These are phyloP conservation scores for Gorilla gorilla DNA, from an alignment of 2,113 vertebrate genomes.

Conservation along the genomic window DNA sequence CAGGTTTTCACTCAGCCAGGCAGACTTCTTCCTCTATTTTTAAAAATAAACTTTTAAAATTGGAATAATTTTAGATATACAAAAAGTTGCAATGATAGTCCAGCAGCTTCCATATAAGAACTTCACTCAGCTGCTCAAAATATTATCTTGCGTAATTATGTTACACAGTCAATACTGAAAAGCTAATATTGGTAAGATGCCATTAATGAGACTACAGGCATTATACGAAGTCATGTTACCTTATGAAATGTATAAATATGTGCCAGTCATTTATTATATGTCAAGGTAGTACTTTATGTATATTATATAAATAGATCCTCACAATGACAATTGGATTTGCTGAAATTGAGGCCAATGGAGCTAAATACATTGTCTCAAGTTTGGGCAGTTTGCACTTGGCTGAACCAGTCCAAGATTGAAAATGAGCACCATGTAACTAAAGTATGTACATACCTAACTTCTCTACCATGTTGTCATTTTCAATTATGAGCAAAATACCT, in stretches of 20 bases:
- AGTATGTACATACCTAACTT: rapidly evolving
- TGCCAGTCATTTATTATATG: rapidly evolving
- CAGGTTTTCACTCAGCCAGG: not conserved
- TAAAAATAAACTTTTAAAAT: not conserved
- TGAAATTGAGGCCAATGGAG: too few species aligned
- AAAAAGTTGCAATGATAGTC: too few species aligned
- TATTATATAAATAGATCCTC: not conserved
- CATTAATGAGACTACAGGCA: not conserved
- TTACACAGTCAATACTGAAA: not conserved
- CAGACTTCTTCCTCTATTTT: not conserved
- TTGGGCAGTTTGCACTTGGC: too few species aligned
- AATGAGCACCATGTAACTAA: not conserved
- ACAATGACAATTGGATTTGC: too few species aligned
- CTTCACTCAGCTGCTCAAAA: rapidly evolving
- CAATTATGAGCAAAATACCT: not conserved
- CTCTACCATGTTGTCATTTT: not conserved
- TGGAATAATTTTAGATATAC: too few species aligned
- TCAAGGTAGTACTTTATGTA: rapidly evolving
- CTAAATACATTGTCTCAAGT: too few species aligned
- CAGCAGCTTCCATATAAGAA: too few species aligned
- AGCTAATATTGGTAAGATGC: rapidly evolving
- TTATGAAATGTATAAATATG: not conserved
- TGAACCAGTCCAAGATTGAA: not conserved
- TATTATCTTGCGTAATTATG: rapidly evolving
- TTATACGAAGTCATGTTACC: not conserved